These are phyloP conservation scores for Drosophila rellima DNA, from an alignment of 2,888 invertebrate genomes.

Conservation along the genomic window DNA sequence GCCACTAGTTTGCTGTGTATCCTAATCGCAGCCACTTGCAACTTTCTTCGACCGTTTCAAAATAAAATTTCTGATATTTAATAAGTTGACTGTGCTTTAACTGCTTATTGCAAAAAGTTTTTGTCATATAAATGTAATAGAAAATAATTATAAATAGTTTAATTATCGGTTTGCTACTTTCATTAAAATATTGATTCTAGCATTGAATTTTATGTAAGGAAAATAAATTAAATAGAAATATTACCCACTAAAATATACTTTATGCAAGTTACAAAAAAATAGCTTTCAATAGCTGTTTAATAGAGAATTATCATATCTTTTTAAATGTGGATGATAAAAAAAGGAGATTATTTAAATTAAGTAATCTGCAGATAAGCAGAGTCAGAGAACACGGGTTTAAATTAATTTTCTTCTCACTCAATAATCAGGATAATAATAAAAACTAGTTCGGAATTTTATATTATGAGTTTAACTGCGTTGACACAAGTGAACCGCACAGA, in stretches of 20 bases:
- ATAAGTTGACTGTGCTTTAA: constrained; percentile 1
- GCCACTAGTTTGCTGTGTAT: constrained; percentile 25
- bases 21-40: constrained; percentile 35
- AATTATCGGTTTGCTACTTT: neutral
- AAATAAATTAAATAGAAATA: neutral
- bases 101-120: neutral
- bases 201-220: neutral
- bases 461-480: constrained; percentile 4
- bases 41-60: constrained; percentile 23
- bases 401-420: neutral
- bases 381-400: neutral
- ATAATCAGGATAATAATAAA: constrained; percentile 15
- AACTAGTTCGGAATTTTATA: neutral
- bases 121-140: neutral
- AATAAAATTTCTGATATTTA: constrained; percentile 5
- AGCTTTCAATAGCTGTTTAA: neutral
- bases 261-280: neutral
- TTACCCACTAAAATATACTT: neutral
- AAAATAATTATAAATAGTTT: neutral
- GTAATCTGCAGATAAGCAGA: neutral
- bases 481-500: constrained; percentile 41
- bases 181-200: neutral
- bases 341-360: neutral
- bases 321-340: too few relatives aligned
- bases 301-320: neutral